These are phyloP conservation scores for Beris chalybata DNA, from an alignment of 2,888 invertebrate species.

Conservation along the genomic window DNA sequence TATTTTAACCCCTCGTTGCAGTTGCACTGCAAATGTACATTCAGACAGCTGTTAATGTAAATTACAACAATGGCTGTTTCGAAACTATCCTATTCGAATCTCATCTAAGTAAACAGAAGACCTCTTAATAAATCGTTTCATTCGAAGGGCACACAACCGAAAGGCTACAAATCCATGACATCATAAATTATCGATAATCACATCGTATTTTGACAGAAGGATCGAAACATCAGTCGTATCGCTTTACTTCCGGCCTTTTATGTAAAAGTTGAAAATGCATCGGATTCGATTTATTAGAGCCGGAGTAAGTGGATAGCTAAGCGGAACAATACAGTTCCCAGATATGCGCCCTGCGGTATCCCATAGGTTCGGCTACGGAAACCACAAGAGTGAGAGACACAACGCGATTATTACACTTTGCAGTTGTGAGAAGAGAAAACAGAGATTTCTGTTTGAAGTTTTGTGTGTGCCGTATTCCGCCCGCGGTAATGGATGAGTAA, in stretches of 20 bases:
- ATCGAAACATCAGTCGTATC: slow-evolving; percentile 21
- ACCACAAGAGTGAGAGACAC: slow-evolving; percentile 27
- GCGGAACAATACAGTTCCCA: slow-evolving; percentile 29
- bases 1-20: too few relatives aligned
- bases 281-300: slow-evolving; percentile 11
- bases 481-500: slow-evolving; percentile 2
- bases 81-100: slow-evolving; percentile 8
- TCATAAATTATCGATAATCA: slow-evolving; percentile 57
- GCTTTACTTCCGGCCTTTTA: slow-evolving; percentile 28
- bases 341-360: slow-evolving; percentile 33
- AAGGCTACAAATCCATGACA: slow-evolving; percentile 48
- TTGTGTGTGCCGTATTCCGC: background rate
- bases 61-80: slow-evolving; percentile 11
- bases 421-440: background rate
- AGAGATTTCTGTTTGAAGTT: background rate
- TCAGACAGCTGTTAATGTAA: slow-evolving; percentile 27
- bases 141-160: background rate
- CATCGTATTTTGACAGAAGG: slow-evolving; percentile 56
- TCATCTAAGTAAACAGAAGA: slow-evolving; percentile 24
- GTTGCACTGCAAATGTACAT: too few relatives aligned
- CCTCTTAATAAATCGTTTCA: slow-evolving; percentile 25
- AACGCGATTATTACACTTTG: slow-evolving; percentile 30
- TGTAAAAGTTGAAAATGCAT: slow-evolving; percentile 25
- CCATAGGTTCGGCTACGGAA: slow-evolving; percentile 4
- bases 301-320: slow-evolving; percentile 1